Percentiles rank a stretch among this genome's conserved stretches.
phyloP scores from a whole-genome alignment of 2,888 invertebrate genomes.

The Rhagium mordax region DNA sequence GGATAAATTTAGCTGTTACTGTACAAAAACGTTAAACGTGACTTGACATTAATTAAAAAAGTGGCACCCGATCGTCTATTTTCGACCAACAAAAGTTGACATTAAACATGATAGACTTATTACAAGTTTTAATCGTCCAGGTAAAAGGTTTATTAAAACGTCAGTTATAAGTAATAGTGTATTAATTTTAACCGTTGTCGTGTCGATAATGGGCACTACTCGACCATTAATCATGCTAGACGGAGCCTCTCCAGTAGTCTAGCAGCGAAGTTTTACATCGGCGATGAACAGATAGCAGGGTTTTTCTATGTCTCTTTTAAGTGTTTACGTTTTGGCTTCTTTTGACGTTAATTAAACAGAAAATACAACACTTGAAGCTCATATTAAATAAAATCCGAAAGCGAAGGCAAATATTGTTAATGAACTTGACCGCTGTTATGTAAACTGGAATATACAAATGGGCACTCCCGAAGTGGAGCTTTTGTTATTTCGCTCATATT shows the following conservation, averaged over 20 bases:
- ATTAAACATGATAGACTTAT: not conserved
- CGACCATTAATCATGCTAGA: slow-evolving; percentile 41
- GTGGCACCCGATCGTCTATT: not conserved
- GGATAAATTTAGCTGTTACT: too few species aligned
- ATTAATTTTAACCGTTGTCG: slow-evolving; percentile 46
- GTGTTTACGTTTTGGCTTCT: slow-evolving; percentile 21
- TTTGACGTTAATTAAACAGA: slow-evolving; percentile 3
- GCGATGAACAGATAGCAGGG: slow-evolving; percentile 12
- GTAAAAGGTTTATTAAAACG: slow-evolving; percentile 42
- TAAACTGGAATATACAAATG: not conserved
- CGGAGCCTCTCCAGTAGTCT: slow-evolving; percentile 15
- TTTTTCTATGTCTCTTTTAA: slow-evolving; percentile 21
- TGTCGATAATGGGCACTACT: slow-evolving; percentile 42
- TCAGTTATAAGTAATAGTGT: slow-evolving; percentile 33
- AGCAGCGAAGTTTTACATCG: slow-evolving; percentile 17
- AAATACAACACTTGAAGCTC: slow-evolving; percentile 2
- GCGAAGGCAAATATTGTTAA: not conserved
- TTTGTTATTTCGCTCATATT: not conserved
- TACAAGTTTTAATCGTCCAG: slow-evolving; percentile 21
- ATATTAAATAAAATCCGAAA: slow-evolving; percentile 8
- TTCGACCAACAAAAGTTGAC: not conserved
- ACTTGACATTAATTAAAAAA: not conserved
- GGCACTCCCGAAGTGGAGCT: not conserved
- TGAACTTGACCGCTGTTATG: not conserved
- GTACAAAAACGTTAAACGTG: not conserved